Evolutionary conservation across 2,888 invertebrate species (phyloP).

Genomic region (Drosophila borealis): DNA sequence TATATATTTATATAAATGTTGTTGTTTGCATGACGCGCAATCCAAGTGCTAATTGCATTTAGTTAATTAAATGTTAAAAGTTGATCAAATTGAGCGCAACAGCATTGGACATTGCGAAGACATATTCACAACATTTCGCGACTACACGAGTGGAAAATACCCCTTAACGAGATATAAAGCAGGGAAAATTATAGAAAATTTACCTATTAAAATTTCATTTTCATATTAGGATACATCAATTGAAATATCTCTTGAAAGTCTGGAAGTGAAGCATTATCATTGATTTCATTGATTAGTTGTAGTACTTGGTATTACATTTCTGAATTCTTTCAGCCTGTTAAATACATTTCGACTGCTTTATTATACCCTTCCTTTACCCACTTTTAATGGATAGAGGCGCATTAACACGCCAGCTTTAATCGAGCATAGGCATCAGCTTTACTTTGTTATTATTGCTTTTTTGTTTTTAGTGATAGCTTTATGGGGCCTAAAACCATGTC

Average conservation of each 20-base stretch:
- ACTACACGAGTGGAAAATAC: not conserved
- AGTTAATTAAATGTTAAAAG: slow-evolving; percentile 71
- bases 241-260: too few relatives aligned
- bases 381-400: slow-evolving; percentile 1
- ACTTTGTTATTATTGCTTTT: slow-evolving; percentile 31
- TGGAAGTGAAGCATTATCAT: too few relatives aligned
- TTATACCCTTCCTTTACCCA: not conserved
- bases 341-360: not conserved
- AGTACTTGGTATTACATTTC: too few relatives aligned
- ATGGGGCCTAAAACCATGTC: slow-evolving; percentile 28
- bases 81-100: slow-evolving; percentile 68
- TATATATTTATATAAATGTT: not conserved
- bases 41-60: slow-evolving; percentile 73
- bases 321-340: too few relatives aligned
- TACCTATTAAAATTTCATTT: too few relatives aligned
- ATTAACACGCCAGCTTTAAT: slow-evolving; percentile 46
- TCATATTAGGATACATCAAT: too few relatives aligned
- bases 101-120: slow-evolving; percentile 37
- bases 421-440: slow-evolving; percentile 42
- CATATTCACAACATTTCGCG: slow-evolving; percentile 16
- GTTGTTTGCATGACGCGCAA: slow-evolving; percentile 50
- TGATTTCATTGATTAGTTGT: too few relatives aligned
- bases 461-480: slow-evolving; percentile 24
- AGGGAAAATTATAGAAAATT: too few relatives aligned
- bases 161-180: not conserved